Evolutionary conservation across 2,888 invertebrate genomes (phyloP).

Genomic region (Polymixis flavicincta): DNA sequence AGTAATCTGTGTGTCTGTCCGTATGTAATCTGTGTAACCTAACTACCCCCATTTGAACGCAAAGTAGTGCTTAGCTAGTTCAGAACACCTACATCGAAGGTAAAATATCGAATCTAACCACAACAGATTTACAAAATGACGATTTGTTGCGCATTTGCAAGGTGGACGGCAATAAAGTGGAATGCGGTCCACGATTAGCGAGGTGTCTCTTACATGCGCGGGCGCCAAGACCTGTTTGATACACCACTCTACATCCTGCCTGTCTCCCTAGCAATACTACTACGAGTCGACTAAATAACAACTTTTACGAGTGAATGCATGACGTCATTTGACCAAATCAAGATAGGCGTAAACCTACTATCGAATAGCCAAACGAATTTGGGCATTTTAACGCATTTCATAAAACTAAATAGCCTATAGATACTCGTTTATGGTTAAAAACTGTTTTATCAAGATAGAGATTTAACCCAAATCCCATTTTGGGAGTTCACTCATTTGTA

Average conservation of each 20-base stretch:
- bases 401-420: slow-evolving; percentile 1
- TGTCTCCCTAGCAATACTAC: slow-evolving; percentile 41
- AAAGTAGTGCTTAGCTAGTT: neutral
- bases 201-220: slow-evolving; percentile 61
- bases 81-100: neutral
- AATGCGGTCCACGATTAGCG: slow-evolving; percentile 69
- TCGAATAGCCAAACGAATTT: slow-evolving; percentile 13
- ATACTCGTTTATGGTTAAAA: slow-evolving; percentile 6
- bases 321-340: slow-evolving; percentile 9
- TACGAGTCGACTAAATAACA: slow-evolving; percentile 21
- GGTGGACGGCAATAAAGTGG: slow-evolving; percentile 57
- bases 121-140: slow-evolving; percentile 32
- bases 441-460: slow-evolving; percentile 8
- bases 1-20: neutral
- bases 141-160: slow-evolving; percentile 46
- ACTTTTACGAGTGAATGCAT: slow-evolving; percentile 27
- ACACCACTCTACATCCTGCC: slow-evolving; percentile 64
- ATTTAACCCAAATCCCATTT: slow-evolving; percentile 38
- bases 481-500: slow-evolving; percentile 41
- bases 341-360: neutral
- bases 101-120: slow-evolving; percentile 11
- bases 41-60: neutral
- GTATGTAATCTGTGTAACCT: neutral
- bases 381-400: neutral
- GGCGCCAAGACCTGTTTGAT: slow-evolving; percentile 62